phyloP scores from a whole-genome alignment of 1,140 invertebrate species.

The Drosophila bipectinata region DNA sequence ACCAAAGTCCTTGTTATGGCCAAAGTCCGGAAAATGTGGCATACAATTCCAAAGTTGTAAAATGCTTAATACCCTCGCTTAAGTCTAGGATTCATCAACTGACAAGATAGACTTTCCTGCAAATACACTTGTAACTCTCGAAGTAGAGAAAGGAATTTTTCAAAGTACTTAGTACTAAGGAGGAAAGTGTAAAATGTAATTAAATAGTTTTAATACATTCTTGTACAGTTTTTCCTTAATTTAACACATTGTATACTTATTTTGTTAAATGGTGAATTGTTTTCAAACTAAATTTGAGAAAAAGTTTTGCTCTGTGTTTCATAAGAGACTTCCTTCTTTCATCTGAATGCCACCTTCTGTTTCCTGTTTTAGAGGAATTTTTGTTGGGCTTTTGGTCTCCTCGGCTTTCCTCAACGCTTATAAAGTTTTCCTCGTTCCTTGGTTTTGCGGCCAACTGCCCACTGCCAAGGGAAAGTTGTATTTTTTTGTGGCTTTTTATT shows the following conservation, averaged over 20 bases:
- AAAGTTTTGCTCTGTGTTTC: conserved; percentile 10
- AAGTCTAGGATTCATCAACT: conserved; percentile 27
- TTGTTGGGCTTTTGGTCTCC: conserved; percentile 17
- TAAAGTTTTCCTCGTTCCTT: conserved; percentile 40
- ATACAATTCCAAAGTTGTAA: conserved; percentile 36
- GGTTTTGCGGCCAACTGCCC: conserved; percentile 44
- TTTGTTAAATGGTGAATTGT: not conserved
- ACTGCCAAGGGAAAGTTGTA: conserved; percentile 17
- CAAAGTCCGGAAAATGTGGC: conserved; percentile 29
- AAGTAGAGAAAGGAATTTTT: not conserved
- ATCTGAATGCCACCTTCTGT: conserved; percentile 25
- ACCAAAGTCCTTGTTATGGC: conserved; percentile 21
- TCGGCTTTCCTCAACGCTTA: conserved; percentile 32
- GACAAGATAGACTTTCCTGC: conserved; percentile 2
- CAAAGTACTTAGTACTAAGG: too few relatives aligned
- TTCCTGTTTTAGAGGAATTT: conserved; percentile 30
- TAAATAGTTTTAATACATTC: not conserved
- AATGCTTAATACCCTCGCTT: conserved; percentile 32
- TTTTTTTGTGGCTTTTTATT: conserved; percentile 33
- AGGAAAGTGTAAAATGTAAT: not conserved
- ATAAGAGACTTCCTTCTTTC: conserved; percentile 19
- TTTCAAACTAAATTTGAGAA: not conserved
- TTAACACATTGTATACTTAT: not conserved
- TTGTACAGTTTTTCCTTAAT: not conserved
- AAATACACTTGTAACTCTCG: not conserved